Conservation (phyloP, 2,113 vertebrate species). For the Nothoprocta perdicaria region DNA sequence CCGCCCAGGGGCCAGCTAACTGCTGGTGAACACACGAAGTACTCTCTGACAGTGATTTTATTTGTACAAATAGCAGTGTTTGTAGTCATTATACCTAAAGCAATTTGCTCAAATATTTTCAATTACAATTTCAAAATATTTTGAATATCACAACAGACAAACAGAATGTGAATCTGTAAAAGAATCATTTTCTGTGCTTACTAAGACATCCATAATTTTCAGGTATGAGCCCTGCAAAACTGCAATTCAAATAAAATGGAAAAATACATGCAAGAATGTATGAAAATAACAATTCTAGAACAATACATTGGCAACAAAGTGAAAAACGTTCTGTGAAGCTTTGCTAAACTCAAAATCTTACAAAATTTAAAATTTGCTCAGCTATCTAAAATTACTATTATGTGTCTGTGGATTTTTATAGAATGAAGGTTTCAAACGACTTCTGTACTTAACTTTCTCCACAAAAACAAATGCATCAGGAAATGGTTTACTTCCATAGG, state of each 20-base stretch:
- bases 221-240: background rate
- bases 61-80: background rate
- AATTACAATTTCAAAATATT: background rate
- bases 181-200: background rate
- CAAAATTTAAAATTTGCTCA: accelerated
- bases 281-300: background rate
- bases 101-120: background rate
- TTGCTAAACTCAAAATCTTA: background rate
- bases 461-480: accelerated
- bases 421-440: accelerated
- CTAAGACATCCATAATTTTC: background rate
- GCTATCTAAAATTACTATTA: background rate
- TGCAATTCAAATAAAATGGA: background rate
- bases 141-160: background rate
- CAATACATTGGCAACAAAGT: background rate
- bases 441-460: background rate
- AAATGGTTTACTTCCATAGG: accelerated
- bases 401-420: accelerated
- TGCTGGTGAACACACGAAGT: background rate
- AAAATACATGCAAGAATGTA: background rate
- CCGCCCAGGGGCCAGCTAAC: slow-evolving; percentile 65
- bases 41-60: background rate
- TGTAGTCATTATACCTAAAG: background rate
- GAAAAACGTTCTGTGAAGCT: background rate
- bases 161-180: background rate